phyloP scores from a whole-genome alignment of 2,888 invertebrate genomes.

The Apomyelois bistriatella region DNA sequence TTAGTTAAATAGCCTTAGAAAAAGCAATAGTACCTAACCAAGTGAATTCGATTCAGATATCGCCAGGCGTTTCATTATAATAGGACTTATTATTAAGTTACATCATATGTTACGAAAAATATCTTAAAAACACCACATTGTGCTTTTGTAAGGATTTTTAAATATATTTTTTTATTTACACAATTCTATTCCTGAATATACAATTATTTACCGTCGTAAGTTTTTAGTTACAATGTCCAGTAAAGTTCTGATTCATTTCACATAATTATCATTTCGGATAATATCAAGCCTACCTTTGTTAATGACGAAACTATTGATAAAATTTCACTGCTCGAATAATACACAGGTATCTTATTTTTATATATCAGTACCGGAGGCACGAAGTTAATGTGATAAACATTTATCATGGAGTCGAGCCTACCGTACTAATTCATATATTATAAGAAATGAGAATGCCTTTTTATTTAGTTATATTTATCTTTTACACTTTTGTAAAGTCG shows the following conservation, averaged over 20 bases:
- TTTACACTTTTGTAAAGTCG: too few species aligned
- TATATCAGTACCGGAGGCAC: not conserved
- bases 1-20: not conserved
- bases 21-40: not conserved
- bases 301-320: not conserved
- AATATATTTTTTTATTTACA: constrained; percentile 1
- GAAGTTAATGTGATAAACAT: not conserved
- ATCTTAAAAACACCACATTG: constrained; percentile 5
- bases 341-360: not conserved
- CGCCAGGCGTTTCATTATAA: constrained; percentile 3
- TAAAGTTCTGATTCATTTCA: not conserved
- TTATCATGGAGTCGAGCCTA: too few species aligned
- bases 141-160: constrained; percentile 1
- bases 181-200: not conserved
- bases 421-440: too few species aligned
- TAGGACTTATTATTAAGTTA: not conserved
- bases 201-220: not conserved
- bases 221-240: too few species aligned
- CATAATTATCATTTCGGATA: not conserved
- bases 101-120: constrained; percentile 2
- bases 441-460: too few species aligned
- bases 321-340: not conserved
- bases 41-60: not conserved
- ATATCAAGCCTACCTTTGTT: not conserved
- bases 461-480: too few species aligned